These are phyloP conservation scores for Corythaixoides concolor DNA, from an alignment of 2,113 vertebrate species.

Conservation along the genomic window DNA sequence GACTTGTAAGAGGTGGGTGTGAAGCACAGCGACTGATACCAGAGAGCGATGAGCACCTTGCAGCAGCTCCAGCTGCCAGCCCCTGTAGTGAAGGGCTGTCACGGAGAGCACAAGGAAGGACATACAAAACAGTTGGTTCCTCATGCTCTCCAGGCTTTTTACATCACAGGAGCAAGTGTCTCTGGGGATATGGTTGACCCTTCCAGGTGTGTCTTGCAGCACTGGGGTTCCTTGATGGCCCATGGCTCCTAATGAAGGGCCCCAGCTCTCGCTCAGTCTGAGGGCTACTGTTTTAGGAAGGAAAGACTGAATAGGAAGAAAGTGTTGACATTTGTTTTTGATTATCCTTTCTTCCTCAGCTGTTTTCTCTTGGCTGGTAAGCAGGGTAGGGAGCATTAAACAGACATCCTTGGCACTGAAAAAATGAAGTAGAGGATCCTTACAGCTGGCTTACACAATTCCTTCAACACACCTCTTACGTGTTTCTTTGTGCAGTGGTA, in stretches of 20 bases:
- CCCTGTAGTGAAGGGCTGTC: background rate
- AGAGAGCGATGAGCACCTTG: background rate
- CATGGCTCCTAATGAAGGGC: background rate
- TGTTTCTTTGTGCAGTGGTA: background rate
- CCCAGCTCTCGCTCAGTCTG: background rate
- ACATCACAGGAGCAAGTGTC: background rate
- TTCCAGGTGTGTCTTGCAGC: background rate
- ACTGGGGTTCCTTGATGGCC: background rate
- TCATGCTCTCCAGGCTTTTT: background rate
- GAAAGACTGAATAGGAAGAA: background rate
- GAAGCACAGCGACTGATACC: background rate
- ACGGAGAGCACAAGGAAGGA: background rate
- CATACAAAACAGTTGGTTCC: background rate
- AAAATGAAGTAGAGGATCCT: background rate
- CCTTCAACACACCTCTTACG: background rate
- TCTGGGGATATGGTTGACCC: background rate
- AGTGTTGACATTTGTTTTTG: background rate
- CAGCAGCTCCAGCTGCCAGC: background rate
- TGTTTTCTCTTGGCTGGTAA: background rate
- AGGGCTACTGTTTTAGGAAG: background rate
- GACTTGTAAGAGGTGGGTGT: background rate
- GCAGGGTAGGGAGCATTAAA: background rate
- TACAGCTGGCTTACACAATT: background rate
- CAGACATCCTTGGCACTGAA: background rate
- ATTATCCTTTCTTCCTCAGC: background rate